A percentile compares a stretch with the other conserved stretches of the same genome.
phyloP scores from a whole-genome alignment of 2,113 vertebrate genomes.

The Pelmatolapia mariae region DNA sequence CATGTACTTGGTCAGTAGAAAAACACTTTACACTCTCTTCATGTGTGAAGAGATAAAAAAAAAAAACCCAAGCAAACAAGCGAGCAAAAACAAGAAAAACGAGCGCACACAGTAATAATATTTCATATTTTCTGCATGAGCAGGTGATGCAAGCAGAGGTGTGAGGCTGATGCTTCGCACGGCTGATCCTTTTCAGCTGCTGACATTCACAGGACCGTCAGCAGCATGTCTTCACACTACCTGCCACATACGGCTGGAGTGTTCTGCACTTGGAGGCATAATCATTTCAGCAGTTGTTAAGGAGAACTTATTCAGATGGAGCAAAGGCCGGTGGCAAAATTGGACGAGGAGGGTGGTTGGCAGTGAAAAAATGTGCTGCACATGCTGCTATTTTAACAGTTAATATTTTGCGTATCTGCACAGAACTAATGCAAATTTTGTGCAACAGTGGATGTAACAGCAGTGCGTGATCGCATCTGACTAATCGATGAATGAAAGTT shows the following conservation, averaged over 20 bases:
- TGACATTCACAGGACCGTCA: conserved; percentile 20
- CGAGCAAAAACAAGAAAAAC: background rate
- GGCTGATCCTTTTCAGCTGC: conserved; percentile 11
- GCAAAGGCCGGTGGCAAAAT: conserved; percentile 9
- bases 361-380: background rate
- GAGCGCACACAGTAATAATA: background rate
- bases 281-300: conserved; percentile 52
- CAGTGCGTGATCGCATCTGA: background rate
- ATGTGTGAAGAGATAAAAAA: background rate
- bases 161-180: background rate
- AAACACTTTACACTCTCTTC: background rate
- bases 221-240: conserved; percentile 3
- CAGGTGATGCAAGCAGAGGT: background rate
- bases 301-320: conserved; percentile 7
- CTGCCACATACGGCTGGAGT: conserved; percentile 15
- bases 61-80: background rate
- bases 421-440: background rate
- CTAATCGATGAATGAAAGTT: background rate
- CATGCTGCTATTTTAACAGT: background rate
- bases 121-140: conserved; percentile 29
- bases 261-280: conserved; percentile 19
- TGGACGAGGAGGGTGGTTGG: background rate
- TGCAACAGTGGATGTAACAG: background rate
- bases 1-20: background rate
- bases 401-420: background rate